Conservation (phyloP, 2,888 invertebrate species). For the Taphrorychus bicolor region DNA sequence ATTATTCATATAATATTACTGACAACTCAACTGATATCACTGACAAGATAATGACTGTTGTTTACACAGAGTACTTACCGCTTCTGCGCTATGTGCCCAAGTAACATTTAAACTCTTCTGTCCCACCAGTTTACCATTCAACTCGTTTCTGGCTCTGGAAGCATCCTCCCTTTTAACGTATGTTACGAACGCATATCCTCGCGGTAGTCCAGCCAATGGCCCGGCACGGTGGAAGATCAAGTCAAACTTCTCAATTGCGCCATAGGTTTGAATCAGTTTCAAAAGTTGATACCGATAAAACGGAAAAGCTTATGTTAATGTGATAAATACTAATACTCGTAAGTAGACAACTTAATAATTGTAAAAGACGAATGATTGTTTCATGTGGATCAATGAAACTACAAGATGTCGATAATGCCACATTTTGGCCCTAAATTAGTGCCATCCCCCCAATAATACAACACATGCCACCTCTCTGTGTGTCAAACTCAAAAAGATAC, state of each 20-base stretch:
- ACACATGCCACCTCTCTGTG: no score
- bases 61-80: constrained; percentile 60
- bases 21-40: not conserved
- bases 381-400: not conserved
- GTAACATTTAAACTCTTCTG: constrained; percentile 79
- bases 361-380: not conserved
- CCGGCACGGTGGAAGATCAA: constrained; percentile 93
- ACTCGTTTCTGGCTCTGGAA: constrained; percentile 70
- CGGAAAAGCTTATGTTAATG: constrained; percentile 3
- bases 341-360: not conserved
- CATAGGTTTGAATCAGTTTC: constrained; percentile 95
- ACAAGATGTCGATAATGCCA: no score
- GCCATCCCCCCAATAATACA: no score
- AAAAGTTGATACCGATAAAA: constrained; percentile 89
- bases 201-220: constrained; percentile 85
- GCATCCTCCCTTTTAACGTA: constrained; percentile 74
- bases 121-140: constrained; percentile 79
- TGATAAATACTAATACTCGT: no score
- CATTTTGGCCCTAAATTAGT: no score
- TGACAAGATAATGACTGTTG: not conserved
- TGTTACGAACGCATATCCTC: constrained; percentile 94
- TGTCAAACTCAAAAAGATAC: no score
- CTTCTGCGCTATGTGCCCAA: constrained; percentile 78
- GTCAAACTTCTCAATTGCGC: constrained; percentile 93
- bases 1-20: no score